Evolutionary conservation across 2,113 vertebrate species (phyloP), one percentile per base, ranked within the genome.

Genomic region (Colossoma macropomum): DNA sequence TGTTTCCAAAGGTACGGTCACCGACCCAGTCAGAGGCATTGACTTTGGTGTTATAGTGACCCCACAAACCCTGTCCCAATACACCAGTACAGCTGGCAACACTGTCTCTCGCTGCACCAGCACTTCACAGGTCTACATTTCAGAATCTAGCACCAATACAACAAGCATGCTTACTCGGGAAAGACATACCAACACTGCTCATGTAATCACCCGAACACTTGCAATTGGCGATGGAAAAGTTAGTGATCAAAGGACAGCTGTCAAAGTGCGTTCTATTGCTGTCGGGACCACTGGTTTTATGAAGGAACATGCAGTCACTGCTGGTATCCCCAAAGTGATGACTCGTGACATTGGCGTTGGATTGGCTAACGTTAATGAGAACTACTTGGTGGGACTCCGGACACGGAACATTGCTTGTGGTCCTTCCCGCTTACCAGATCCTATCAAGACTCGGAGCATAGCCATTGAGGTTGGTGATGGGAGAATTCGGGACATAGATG

Each of bases 381-480:
- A 97, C 91, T 98, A 96, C 59, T 88, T 99, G 66, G 92, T 99
- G 70, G 98, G 98, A 27, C 89, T 99, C 62, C 98, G 96, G 91
- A 97, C 96, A 83, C 93, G 97, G 63, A 97, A 95, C 87, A 98
- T 99, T 87, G 97, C 97, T 0, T 99, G 97, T 0, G 98, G 98
- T 45, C 96, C 97, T 0, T 96, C 96, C 3, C 93, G 91, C 0
- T 75, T 93, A 0, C 90, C 93, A 30, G 94, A 95, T 59, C 93
- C 92, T 0, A 1, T 86, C 21, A 92, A 92, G 87, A 96, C 95
- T 4, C 95, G 96, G 87, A 98, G 95, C 34, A 90, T 99, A 0
- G 97, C 96, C 10, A 89, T 99, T 0, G 97, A 96, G 0, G 97
- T 98, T 4, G 97, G 97, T 0, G 95, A 92, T 0, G 96, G 95